These are phyloP conservation scores for Heteromurus nitidus DNA, from an alignment of 2,888 invertebrate genomes.

Conservation along the genomic window DNA sequence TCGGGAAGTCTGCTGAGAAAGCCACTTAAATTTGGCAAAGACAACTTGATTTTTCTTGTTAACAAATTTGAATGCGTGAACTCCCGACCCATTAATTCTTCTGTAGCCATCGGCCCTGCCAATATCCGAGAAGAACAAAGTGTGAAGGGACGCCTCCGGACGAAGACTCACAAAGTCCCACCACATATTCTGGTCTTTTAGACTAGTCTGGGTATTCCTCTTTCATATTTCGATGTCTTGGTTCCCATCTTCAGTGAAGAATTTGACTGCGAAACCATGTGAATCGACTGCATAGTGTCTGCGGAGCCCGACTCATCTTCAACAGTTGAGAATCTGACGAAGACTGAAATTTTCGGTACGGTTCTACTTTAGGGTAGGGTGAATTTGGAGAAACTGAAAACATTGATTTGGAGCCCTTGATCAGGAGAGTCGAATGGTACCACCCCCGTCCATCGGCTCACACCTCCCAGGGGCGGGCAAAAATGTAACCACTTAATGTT, in stretches of 20 bases:
- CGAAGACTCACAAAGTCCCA: conserved; percentile 95
- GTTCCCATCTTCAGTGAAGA: conserved; percentile 93
- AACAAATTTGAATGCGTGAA: conserved; percentile 93
- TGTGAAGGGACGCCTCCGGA: conserved; percentile 90
- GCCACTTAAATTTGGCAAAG: conserved; percentile 82
- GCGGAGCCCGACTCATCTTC: conserved; percentile 89
- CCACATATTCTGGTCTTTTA: conserved; percentile 95
- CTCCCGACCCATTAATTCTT: conserved; percentile 96
- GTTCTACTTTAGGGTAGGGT: no score
- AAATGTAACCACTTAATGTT: no score
- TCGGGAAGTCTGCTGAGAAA: conserved; percentile 90
- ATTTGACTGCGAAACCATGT: conserved; percentile 89
- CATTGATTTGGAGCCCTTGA: no score
- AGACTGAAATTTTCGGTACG: conserved; percentile 89
- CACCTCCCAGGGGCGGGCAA: no score
- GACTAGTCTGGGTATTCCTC: conserved; percentile 92
- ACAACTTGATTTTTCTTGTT: conserved; percentile 82
- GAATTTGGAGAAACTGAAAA: no score
- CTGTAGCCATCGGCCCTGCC: conserved; percentile 88
- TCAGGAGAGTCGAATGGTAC: no score
- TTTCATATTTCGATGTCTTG: conserved; percentile 84
- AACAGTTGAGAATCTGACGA: conserved; percentile 89
- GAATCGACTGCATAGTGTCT: conserved; percentile 64
- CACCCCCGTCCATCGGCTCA: no score
- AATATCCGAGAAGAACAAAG: conserved; percentile 90